Base-by-base conservation (phyloP, 2,888 invertebrate genomes). In the Cotesia congregata region DNA sequence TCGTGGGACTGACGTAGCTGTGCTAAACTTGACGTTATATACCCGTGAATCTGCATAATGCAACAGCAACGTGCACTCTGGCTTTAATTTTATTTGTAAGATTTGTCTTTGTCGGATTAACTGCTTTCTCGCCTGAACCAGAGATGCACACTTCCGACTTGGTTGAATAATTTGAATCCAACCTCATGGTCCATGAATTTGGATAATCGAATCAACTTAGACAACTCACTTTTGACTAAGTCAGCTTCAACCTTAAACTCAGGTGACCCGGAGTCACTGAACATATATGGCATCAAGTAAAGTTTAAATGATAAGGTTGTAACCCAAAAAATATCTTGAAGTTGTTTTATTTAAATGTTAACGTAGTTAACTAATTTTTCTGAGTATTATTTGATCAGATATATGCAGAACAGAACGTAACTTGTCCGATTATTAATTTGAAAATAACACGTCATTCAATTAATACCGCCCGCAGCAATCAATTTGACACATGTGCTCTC, bases 41-140 rank as follows among this genome's bases (percentile, higher is more conserved):
- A 77, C 76, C 77, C 78, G 67, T 80, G 78, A 83, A 85, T 85
- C 82, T 84, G 83, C 84, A 85, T 85, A 85, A 85, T 84, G 83
- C 81, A 81, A 82, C 81, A 79, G 74, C 81, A 76, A 77, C 80
- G 71, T 79, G 79, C 80, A 80, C 79, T 81, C 76, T 72, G 76
- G 77, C 78, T 77, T 82, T 82, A 82, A 82, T 82, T 82, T 79
- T 76, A 80, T 82, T 82, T 79, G 77, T 67, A 78, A 78, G 77
- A 82, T 82, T 82, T 79, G 81, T 82, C 80, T 75, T 71, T 67
- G 79, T 77, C 67, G 76, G 78, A 81, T 82, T 82, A 80, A 79
- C 73, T 76, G 67, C 77, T 61, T 75, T 73, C 76, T 68, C 38
- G 50, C 62, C 38, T 7, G 30, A 9, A 65, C 38, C 38, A 41